A percentile compares a stretch with the other conserved stretches of the same genome.
These are phyloP conservation scores for Brachionus calyciflorus DNA, from an alignment of 1,140 invertebrate species.

Conservation along the genomic window DNA sequence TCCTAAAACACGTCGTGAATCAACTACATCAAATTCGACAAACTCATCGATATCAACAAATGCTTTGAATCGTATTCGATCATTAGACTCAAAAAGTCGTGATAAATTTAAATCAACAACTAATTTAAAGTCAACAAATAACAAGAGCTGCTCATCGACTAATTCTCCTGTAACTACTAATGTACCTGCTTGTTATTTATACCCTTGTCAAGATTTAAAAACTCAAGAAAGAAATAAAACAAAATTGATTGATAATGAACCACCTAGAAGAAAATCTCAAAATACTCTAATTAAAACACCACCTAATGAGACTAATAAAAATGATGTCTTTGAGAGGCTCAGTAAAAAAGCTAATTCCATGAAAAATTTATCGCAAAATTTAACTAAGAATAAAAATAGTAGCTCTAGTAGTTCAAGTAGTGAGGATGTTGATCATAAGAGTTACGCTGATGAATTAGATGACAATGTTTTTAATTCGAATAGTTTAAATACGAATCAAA, in stretches of 20 bases:
- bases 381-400: neutral
- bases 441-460: neutral
- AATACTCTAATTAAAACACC: neutral
- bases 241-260: too few species aligned
- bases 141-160: neutral
- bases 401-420: neutral
- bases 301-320: neutral
- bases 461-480: neutral
- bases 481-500: neutral
- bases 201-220: neutral
- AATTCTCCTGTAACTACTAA: neutral
- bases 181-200: constrained; percentile 39
- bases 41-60: neutral
- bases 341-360: constrained; percentile 23
- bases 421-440: neutral
- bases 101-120: constrained; percentile 27
- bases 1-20: constrained; percentile 4
- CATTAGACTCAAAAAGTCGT: neutral
- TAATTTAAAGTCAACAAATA: neutral
- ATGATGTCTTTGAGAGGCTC: constrained; percentile 17
- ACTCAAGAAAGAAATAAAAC: too few species aligned
- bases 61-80: neutral
- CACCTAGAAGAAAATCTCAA: neutral
- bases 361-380: constrained; percentile 46
- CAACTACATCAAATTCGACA: neutral